Evolutionary conservation across 2,888 invertebrate genomes (phyloP).

Genomic region (Torymus tubicola): DNA sequence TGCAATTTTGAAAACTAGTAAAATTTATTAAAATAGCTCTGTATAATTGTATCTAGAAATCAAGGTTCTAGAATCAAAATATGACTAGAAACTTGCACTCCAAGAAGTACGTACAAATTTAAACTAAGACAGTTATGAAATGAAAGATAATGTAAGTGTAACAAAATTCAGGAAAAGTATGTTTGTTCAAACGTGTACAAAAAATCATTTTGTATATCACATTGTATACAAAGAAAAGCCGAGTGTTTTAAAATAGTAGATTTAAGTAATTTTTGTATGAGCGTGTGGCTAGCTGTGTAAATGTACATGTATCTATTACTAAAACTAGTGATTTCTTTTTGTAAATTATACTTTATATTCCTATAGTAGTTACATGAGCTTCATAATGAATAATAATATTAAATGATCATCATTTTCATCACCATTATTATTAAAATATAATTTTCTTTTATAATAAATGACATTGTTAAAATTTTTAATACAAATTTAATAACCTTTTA

Average conservation of each 20-base stretch:
- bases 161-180: conserved; percentile 42
- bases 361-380: conserved; percentile 44
- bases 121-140: conserved; percentile 47
- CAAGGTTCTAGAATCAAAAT: conserved; percentile 49
- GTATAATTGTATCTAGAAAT: conserved; percentile 48
- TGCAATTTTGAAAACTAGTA: conserved; percentile 31
- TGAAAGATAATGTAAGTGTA: conserved; percentile 39
- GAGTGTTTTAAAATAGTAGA: conserved; percentile 50
- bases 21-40: conserved; percentile 37
- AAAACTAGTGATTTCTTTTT: conserved; percentile 47
- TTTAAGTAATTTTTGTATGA: conserved; percentile 53
- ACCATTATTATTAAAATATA: conserved; percentile 42
- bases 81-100: conserved; percentile 53
- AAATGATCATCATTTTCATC: conserved; percentile 41
- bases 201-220: conserved; percentile 50
- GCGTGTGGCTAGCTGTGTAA: conserved; percentile 50
- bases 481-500: conserved; percentile 23
- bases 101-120: conserved; percentile 55
- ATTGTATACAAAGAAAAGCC: conserved; percentile 53
- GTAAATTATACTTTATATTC: conserved; percentile 53
- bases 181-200: conserved; percentile 51
- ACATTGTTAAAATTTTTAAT: conserved; percentile 32
- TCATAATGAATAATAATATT: conserved; percentile 41
- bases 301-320: conserved; percentile 49
- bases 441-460: conserved; percentile 47